phyloP scores from a whole-genome alignment of 2,797 vertebrate species.

The Tragelaphus oryx region DNA sequence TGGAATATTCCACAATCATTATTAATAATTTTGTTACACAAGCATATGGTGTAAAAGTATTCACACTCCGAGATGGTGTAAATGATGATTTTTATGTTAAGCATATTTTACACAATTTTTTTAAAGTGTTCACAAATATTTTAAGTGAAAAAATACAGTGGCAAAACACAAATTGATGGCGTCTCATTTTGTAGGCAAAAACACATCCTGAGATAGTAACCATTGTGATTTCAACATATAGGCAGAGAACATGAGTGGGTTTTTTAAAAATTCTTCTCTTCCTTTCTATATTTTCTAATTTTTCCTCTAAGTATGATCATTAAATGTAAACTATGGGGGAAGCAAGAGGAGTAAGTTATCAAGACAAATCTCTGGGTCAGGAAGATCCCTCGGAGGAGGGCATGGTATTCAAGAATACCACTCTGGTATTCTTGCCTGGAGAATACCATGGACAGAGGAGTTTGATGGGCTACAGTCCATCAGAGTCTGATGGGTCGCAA shows the following conservation, averaged over 20 bases:
- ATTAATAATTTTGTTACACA: not conserved
- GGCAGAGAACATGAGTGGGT: not conserved
- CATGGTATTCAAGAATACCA: no score
- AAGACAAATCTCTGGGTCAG: not conserved
- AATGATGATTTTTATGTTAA: not conserved
- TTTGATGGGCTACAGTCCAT: not conserved
- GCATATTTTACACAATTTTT: not conserved
- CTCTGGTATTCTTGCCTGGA: not conserved
- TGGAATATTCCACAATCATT: not conserved
- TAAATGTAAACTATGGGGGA: not conserved
- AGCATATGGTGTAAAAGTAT: not conserved
- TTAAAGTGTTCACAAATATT: not conserved
- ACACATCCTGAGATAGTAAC: not conserved
- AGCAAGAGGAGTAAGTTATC: not conserved
- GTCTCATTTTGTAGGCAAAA: not conserved
- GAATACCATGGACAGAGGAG: not conserved
- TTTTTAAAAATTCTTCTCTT: not conserved
- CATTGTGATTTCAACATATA: not conserved
- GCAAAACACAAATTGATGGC: not conserved
- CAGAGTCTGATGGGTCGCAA: not conserved
- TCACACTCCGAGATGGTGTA: not conserved
- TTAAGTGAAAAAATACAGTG: conserved; percentile 28
- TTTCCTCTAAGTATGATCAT: not conserved
- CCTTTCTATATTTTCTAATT: conserved; percentile 6
- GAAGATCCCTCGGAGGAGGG: not conserved